phyloP scores from a whole-genome alignment of 2,113 vertebrate genomes.

The Rhabdomys dilectus region DNA sequence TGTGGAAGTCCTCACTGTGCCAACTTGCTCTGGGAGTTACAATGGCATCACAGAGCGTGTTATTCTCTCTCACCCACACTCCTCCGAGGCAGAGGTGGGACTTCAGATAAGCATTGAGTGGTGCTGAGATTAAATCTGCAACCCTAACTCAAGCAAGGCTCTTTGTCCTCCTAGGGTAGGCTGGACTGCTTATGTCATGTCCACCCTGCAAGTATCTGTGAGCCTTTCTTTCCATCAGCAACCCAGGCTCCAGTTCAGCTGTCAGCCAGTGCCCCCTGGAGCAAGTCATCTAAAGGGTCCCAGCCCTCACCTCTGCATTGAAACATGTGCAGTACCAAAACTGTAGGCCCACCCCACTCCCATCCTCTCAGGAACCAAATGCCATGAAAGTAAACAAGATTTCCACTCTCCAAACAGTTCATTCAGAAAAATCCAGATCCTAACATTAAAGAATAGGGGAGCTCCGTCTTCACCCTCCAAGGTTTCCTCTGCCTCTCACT shows the following conservation, averaged over 20 bases:
- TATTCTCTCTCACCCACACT: neutral
- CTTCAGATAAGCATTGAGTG: neutral
- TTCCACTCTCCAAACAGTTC: neutral
- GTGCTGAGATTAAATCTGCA: neutral
- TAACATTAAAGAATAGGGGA: neutral
- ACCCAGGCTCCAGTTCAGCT: neutral
- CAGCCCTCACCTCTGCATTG: neutral
- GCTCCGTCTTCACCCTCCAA: neutral
- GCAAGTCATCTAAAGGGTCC: neutral
- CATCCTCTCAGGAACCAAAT: neutral
- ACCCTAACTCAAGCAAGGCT: neutral
- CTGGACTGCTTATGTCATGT: neutral
- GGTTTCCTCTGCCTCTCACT: neutral
- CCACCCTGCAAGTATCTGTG: neutral
- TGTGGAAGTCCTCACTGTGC: neutral
- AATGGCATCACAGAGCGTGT: neutral
- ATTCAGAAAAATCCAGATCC: slow-evolving; percentile 28
- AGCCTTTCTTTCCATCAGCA: neutral
- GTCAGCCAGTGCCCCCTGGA: neutral
- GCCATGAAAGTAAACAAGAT: neutral
- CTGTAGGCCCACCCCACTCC: neutral
- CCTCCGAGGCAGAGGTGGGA: neutral
- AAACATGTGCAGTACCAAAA: neutral
- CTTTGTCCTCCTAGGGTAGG: neutral
- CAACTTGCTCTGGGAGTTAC: neutral